Evolutionary conservation across 2,797 vertebrate genomes (phyloP), one percentile per base, ranked within the genome.

Genomic region (Manis crassicaudata): DNA sequence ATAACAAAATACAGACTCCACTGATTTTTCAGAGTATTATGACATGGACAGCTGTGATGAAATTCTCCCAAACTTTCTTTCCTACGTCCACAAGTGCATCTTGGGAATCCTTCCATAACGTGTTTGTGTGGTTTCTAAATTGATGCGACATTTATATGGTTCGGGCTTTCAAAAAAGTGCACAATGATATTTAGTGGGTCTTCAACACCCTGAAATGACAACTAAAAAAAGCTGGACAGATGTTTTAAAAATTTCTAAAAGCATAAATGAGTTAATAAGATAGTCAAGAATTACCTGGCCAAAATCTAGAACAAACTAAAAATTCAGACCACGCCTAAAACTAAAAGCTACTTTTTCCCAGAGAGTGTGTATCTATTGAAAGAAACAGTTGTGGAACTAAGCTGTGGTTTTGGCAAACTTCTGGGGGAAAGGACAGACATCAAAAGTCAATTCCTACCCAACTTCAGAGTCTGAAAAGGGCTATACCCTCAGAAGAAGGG

Each of bases 1-100:
- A 97, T 95, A 96, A 89, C 94, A 95, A 97, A 97, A 95, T 43
- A 95, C 65, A 96, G 90, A 83, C 70, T 96, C 52, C 29, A 29
- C 40, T 96, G 82, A 94, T 86, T 96, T 95, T 88, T 83, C 16
- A 75, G 50, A 92, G 63, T 93, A 91, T 87, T 88, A 54, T 29
- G 54, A 72, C 60, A 62, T 85, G 20, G 50, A 46, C 60, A 80
- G 23, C 60, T 89, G 32, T 80, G 58, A 95, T 95, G 88, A 95
- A 80, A 37, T 84, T 72, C 43, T 81, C 88, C 54, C n/a, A 89
- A 65, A 92, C 40, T 94, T 96, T 96, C 40, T 94, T 96, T 96
- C 17, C 73, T 92, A 29, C 60, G 75, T 7, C n/a, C 27, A 67
- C 16, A 95, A 85, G 35, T 84, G 17, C 43, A 63, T 80, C 92